A percentile compares a stretch with the other conserved stretches of the same genome.
These are phyloP conservation scores for Ecdyonurus torrentis DNA, from an alignment of 2,888 invertebrate species.

Conservation along the genomic window DNA sequence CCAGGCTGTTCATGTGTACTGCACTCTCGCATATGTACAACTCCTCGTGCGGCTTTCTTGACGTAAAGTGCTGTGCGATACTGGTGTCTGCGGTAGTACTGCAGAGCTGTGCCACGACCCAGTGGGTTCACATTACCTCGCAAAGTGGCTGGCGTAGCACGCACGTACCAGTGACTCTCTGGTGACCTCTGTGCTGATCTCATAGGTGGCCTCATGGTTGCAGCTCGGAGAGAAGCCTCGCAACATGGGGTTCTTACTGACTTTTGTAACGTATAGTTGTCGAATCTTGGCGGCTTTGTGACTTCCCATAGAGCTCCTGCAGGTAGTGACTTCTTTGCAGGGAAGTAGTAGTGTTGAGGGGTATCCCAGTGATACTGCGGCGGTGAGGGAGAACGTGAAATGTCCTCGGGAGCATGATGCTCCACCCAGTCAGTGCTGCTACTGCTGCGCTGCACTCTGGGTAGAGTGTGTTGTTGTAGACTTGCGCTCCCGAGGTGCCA, in stretches of 20 bases:
- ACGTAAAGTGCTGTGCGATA: not conserved
- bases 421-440: too few species aligned
- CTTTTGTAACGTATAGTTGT: not conserved
- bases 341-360: not conserved
- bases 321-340: not conserved
- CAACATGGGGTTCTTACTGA: not conserved
- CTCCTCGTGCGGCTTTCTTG: not conserved
- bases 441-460: not conserved
- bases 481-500: constrained; percentile 1
- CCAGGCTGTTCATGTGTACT: not conserved
- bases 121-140: not conserved
- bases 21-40: not conserved
- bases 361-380: not conserved
- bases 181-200: too few species aligned
- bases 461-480: not conserved
- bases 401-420: not conserved
- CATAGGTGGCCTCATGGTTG: not conserved
- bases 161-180: not conserved
- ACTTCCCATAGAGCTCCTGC: not conserved
- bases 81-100: not conserved
- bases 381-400: not conserved
- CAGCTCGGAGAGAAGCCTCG: not conserved
- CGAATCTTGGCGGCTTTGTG: not conserved
- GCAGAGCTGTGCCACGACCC: not conserved
- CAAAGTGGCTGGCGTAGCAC: not conserved